Evolutionary conservation across 2,797 vertebrate species (phyloP).

Genomic region (Etheostoma perlongum): DNA sequence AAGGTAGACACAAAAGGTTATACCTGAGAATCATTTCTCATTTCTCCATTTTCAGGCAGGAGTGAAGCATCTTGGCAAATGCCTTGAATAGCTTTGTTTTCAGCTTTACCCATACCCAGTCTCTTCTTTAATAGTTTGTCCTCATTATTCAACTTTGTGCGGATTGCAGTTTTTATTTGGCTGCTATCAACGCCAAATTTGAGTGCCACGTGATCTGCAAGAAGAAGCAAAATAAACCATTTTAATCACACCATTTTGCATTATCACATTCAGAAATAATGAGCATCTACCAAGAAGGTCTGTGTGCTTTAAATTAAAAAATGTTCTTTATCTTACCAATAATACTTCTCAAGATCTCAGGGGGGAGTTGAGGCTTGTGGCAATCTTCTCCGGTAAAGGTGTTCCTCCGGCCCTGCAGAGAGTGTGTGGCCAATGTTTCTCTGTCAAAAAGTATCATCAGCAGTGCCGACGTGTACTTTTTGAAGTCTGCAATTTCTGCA

Average conservation of each 20-base stretch:
- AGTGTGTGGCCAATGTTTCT: slow-evolving; percentile 83
- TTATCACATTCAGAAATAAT: neutral
- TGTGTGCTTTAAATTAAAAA: neutral
- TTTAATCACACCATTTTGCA: neutral
- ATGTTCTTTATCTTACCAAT: slow-evolving; percentile 66
- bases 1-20: slow-evolving; percentile 38
- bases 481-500: slow-evolving; percentile 80
- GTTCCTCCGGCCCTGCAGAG: slow-evolving; percentile 80
- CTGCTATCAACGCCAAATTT: slow-evolving; percentile 79
- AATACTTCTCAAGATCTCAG: slow-evolving; percentile 78
- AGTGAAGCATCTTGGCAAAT: slow-evolving; percentile 61
- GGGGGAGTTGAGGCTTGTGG: slow-evolving; percentile 82
- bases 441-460: slow-evolving; percentile 84
- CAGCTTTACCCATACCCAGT: slow-evolving; percentile 71
- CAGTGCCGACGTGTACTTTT: slow-evolving; percentile 82
- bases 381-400: slow-evolving; percentile 75
- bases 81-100: slow-evolving; percentile 59
- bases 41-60: slow-evolving; percentile 48
- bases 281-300: neutral
- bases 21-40: slow-evolving; percentile 55
- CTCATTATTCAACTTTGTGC: slow-evolving; percentile 84
- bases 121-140: slow-evolving; percentile 85
- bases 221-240: neutral
- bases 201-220: slow-evolving; percentile 75
- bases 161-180: slow-evolving; percentile 81